These are phyloP conservation scores for Pseudococcus jackbeardsleyi DNA, from an alignment of 2,888 invertebrate genomes.

Conservation along the genomic window DNA sequence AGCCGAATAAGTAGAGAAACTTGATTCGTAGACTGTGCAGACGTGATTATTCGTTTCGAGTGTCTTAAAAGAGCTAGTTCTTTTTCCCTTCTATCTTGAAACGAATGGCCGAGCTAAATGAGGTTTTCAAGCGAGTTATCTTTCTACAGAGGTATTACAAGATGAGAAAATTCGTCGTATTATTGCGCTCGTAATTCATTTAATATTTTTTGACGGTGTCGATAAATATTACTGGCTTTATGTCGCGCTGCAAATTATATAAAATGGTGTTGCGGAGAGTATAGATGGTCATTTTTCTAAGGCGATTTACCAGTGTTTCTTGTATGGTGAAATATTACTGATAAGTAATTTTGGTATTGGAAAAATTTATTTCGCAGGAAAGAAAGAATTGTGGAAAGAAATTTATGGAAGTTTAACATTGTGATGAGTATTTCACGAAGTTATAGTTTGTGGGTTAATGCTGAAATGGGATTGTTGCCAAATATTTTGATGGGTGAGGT, in stretches of 20 bases:
- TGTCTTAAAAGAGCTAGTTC: background rate
- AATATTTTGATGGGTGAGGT: no score
- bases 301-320: no score
- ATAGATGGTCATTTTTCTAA: no score
- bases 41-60: conserved; percentile 36
- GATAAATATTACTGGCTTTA: background rate
- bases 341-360: no score
- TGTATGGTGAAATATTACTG: no score
- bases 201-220: background rate
- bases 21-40: conserved; percentile 10
- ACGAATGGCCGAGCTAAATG: background rate
- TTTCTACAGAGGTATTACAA: background rate
- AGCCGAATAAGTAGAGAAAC: conserved; percentile 29
- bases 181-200: conserved; percentile 1
- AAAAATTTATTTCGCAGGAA: no score
- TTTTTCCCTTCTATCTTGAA: background rate
- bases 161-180: background rate
- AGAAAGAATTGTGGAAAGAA: no score
- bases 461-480: no score
- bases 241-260: background rate
- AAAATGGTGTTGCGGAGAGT: no score
- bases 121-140: background rate
- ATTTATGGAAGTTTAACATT: no score
- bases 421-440: no score
- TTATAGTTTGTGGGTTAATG: no score